Evolutionary conservation across 2,888 invertebrate species (phyloP).

Genomic region (Calliphora vomitoria): DNA sequence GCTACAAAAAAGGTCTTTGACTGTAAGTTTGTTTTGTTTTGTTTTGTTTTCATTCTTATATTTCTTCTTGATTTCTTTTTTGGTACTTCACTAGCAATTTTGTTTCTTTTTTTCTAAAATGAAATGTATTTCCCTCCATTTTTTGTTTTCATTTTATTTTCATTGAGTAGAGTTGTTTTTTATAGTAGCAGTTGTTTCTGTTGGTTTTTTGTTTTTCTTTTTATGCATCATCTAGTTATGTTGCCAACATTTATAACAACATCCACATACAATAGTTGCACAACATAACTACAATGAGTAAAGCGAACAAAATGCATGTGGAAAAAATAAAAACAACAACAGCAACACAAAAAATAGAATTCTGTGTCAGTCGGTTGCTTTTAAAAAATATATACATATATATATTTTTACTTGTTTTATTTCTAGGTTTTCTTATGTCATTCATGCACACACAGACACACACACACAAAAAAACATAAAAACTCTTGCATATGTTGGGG

Average conservation of each 20-base stretch:
- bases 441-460: background rate
- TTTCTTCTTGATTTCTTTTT: conserved; percentile 7
- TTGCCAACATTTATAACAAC: conserved; percentile 35
- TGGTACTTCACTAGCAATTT: conserved; percentile 1
- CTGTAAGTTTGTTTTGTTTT: conserved; percentile 8
- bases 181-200: conserved; percentile 20
- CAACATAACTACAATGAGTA: conserved; percentile 20
- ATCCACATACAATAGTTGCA: conserved; percentile 39
- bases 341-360: conserved; percentile 69
- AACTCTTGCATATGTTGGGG: conserved; percentile 37
- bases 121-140: conserved; percentile 38
- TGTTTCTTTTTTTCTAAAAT: conserved; percentile 5
- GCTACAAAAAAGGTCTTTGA: conserved; percentile 32
- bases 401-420: background rate
- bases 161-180: conserved; percentile 30
- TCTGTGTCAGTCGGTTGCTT: conserved; percentile 73
- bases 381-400: too few species aligned
- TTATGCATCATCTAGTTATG: conserved; percentile 23
- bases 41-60: background rate
- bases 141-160: conserved; percentile 28
- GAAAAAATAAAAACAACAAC: conserved; percentile 37
- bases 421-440: background rate
- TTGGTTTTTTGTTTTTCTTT: conserved; percentile 38
- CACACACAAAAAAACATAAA: background rate
- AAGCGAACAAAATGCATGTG: conserved; percentile 26